Evolutionary conservation across 2,888 invertebrate genomes (phyloP).

Genomic region (Camponotus fellah): DNA sequence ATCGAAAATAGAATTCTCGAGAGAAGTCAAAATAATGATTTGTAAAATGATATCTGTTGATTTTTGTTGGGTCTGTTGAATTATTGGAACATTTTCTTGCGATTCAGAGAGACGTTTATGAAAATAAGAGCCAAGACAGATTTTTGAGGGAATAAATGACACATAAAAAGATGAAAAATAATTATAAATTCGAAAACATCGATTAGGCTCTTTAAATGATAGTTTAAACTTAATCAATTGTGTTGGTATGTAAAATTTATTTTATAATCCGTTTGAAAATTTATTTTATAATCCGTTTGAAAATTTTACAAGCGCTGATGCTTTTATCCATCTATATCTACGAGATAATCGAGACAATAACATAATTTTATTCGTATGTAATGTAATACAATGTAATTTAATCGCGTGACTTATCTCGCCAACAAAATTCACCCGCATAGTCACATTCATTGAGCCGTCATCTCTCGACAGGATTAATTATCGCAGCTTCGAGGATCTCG

Average conservation of each 20-base stretch:
- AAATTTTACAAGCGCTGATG: background rate
- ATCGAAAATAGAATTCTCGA: background rate
- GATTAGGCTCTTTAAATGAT: background rate
- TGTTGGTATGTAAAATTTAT: background rate
- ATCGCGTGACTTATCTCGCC: background rate
- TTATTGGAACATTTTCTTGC: background rate
- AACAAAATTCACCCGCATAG: background rate
- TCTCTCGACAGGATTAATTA: conserved; percentile 19
- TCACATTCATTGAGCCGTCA: conserved; percentile 32
- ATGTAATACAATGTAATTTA: conserved; percentile 36
- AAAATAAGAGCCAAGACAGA: background rate
- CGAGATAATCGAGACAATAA: background rate
- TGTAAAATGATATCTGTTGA: background rate
- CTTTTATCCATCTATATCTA: background rate
- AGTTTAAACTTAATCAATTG: background rate
- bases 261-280: background rate
- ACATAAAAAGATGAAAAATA: no score
- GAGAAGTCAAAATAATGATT: background rate
- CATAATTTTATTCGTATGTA: conserved; percentile 6
- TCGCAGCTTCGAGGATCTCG: background rate
- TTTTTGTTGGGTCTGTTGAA: background rate
- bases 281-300: background rate
- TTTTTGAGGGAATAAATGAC: background rate
- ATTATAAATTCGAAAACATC: background rate
- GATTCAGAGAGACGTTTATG: background rate